A percentile compares a stretch with the other conserved stretches of the same genome.
These are phyloP conservation scores for Nasua narica DNA, from an alignment of 2,797 vertebrate species.

Conservation along the genomic window DNA sequence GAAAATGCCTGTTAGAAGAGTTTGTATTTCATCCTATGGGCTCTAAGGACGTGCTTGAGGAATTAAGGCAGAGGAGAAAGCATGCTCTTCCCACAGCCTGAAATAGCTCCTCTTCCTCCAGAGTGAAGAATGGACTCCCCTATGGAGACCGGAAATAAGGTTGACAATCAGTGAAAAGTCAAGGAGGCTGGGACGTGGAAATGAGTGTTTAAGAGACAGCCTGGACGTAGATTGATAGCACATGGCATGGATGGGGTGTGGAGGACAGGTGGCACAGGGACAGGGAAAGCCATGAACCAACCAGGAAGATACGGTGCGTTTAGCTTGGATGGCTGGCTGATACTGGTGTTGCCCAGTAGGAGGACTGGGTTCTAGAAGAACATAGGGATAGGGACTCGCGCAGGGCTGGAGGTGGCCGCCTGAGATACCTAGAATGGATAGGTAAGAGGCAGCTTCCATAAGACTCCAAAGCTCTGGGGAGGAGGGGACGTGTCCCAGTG, in stretches of 20 bases:
- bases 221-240: neutral
- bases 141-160: neutral
- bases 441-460: neutral
- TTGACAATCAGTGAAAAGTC: neutral
- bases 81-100: neutral
- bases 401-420: neutral
- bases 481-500: neutral
- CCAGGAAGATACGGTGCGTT: too few species aligned
- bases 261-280: neutral
- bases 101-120: neutral
- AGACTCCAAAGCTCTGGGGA: neutral
- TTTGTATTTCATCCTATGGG: neutral
- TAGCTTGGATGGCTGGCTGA: neutral
- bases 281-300: neutral
- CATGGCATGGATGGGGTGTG: neutral
- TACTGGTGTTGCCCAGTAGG: neutral
- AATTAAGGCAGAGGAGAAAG: neutral
- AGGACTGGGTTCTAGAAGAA: neutral
- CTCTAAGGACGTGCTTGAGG: too few species aligned
- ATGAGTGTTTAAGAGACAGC: neutral
- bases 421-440: neutral
- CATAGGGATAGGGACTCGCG: neutral
- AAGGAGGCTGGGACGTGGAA: neutral
- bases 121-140: neutral
- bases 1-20: neutral